These are phyloP conservation scores for Chrysolophus pictus DNA, from an alignment of 2,797 vertebrate genomes.

Conservation along the genomic window DNA sequence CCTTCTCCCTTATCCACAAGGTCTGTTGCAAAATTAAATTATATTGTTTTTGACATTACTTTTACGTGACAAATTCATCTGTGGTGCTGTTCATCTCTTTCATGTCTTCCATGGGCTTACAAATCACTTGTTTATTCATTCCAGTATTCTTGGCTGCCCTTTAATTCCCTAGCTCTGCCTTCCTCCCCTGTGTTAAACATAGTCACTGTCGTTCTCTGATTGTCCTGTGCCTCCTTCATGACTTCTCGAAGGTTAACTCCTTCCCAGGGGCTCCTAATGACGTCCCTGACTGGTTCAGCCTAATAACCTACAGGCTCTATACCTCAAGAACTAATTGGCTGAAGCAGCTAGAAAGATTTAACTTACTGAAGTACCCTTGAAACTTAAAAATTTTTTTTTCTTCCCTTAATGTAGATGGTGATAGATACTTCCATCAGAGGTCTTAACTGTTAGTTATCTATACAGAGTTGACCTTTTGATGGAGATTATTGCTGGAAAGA, in stretches of 20 bases:
- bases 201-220: background rate
- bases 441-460: background rate
- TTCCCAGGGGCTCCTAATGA: background rate
- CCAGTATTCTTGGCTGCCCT: background rate
- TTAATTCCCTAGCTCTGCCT: background rate
- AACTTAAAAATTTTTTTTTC: background rate
- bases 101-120: conserved; percentile 4
- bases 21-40: conserved; percentile 6
- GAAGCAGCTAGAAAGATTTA: background rate
- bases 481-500: background rate
- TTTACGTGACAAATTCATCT: conserved; percentile 14
- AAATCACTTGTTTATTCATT: conserved; percentile 56
- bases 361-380: background rate
- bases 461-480: background rate
- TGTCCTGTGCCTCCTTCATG: background rate
- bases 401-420: background rate
- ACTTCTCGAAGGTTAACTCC: background rate
- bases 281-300: background rate
- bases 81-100: conserved; percentile 2
- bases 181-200: background rate
- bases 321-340: background rate
- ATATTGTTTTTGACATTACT: conserved; percentile 43
- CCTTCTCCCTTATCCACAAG: conserved; percentile 24
- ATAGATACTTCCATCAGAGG: background rate
- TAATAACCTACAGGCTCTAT: background rate